Conservation (phyloP, 2,797 vertebrate genomes). For the Danio aesculapii region DNA sequence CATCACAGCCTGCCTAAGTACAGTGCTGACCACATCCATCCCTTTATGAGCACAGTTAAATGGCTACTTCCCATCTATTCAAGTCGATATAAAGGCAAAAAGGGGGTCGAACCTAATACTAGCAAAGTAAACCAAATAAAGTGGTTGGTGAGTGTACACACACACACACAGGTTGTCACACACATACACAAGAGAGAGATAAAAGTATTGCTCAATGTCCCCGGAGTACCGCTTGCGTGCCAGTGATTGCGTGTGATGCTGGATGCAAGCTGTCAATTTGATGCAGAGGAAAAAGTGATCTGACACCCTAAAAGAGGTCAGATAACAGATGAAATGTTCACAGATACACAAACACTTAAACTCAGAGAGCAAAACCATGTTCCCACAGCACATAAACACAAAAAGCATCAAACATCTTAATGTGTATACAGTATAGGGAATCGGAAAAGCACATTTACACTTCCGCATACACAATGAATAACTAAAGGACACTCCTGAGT, state of each 20-base stretch:
- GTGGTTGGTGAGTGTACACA: too few relatives aligned
- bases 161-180: background rate
- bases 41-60: too few relatives aligned
- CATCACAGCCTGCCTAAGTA: too few relatives aligned
- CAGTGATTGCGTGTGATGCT: slow-evolving; percentile 43
- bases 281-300: slow-evolving; percentile 23
- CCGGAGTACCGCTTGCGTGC: slow-evolving; percentile 31
- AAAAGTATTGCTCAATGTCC: background rate
- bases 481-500: slow-evolving; percentile 3
- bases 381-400: background rate
- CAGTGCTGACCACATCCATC: too few relatives aligned
- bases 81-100: too few relatives aligned
- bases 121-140: too few relatives aligned
- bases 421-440: background rate
- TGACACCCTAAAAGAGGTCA: slow-evolving; percentile 18
- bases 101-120: too few relatives aligned
- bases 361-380: slow-evolving; percentile 25
- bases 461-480: slow-evolving; percentile 14
- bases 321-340: background rate
- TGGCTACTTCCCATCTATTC: too few relatives aligned
- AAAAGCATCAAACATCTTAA: background rate
- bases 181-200: background rate
- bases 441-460: slow-evolving; percentile 15
- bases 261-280: slow-evolving; percentile 45
- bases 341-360: slow-evolving; percentile 4